Conservation (phyloP, 2,888 invertebrate species). For the Yponomeuta sedellus region DNA sequence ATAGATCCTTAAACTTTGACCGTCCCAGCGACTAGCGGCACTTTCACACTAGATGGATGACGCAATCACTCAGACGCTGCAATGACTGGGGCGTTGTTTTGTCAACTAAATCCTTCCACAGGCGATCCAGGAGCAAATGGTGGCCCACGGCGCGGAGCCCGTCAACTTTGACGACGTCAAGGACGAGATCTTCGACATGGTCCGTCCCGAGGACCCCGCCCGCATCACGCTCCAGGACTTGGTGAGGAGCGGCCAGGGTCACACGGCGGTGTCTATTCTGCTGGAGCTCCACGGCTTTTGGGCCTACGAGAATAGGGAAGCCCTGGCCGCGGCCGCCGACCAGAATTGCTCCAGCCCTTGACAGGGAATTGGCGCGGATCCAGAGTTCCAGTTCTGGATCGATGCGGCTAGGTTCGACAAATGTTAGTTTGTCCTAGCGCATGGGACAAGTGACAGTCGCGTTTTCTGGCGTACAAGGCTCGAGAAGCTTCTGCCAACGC, state of each 20-base stretch:
- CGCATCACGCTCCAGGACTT: constrained; percentile 92
- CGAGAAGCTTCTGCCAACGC: constrained; percentile 87
- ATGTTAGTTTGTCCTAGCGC: too few relatives aligned
- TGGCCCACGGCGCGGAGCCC: constrained; percentile 90
- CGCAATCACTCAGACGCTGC: too few relatives aligned
- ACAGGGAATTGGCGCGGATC: not conserved
- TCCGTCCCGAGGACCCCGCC: constrained; percentile 88
- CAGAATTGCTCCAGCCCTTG: constrained; percentile 47
- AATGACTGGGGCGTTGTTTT: too few relatives aligned
- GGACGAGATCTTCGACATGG: constrained; percentile 99
- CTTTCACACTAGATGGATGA: too few relatives aligned
- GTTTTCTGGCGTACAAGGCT: constrained; percentile 98
- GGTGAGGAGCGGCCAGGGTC: constrained; percentile 91
- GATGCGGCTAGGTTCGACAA: not conserved
- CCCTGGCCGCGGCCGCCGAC: constrained; percentile 82
- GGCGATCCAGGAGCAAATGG: constrained; percentile 95
- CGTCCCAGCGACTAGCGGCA: too few relatives aligned
- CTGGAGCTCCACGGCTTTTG: constrained; percentile 97
- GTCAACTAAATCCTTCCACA: constrained; percentile 50
- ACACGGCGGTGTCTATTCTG: constrained; percentile 94
- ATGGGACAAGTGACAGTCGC: constrained; percentile 56
- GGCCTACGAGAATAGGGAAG: constrained; percentile 96
- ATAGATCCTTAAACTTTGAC: too few relatives aligned
- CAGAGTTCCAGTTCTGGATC: not conserved
- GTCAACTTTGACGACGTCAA: constrained; percentile 96